phyloP scores from a whole-genome alignment of 2,113 vertebrate species.

The Toxostoma redivivum region DNA sequence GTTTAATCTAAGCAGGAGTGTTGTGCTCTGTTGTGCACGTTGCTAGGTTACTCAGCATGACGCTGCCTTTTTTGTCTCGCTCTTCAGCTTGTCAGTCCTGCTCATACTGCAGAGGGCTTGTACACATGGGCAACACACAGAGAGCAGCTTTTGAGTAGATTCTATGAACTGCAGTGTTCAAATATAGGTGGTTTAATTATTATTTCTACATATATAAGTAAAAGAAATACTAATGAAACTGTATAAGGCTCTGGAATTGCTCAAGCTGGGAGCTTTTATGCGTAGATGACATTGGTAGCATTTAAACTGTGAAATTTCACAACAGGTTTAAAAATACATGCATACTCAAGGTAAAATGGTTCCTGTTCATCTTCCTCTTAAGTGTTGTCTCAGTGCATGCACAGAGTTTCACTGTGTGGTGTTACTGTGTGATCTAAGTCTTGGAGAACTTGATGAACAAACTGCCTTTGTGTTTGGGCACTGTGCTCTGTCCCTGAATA shows the following conservation, averaged over 20 bases:
- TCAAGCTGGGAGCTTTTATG: background rate
- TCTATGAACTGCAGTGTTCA: background rate
- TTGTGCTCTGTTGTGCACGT: conserved; percentile 66
- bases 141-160: background rate
- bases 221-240: background rate
- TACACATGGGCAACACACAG: background rate
- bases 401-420: background rate
- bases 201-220: background rate
- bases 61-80: background rate
- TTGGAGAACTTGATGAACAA: background rate
- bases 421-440: background rate
- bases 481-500: background rate
- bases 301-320: background rate
- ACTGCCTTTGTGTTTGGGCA: background rate
- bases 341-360: background rate
- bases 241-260: background rate
- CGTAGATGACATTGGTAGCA: background rate
- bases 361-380: background rate
- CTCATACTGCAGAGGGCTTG: background rate
- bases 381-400: background rate
- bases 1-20: conserved; percentile 44
- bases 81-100: background rate
- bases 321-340: background rate
- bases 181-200: background rate
- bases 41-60: conserved; percentile 66